Evolutionary conservation across 2,113 vertebrate species (phyloP), one percentile per base, ranked within the genome.

Genomic region (Aptenodytes patagonicus): DNA sequence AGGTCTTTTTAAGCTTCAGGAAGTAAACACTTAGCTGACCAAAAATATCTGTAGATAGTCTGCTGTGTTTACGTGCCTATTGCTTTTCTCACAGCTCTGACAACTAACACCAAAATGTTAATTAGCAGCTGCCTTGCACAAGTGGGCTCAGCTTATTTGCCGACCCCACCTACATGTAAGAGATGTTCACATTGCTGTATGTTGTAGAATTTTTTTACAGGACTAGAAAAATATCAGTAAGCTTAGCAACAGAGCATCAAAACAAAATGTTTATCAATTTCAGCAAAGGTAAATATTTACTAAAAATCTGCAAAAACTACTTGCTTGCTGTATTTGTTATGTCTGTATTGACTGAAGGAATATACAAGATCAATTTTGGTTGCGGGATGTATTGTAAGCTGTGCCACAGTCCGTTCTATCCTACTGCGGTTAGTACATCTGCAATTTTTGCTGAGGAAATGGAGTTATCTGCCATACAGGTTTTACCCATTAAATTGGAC

Each of bases 401-500:
- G 26, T 54, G 62, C 89, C 80, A 71, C 75, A 73, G 85, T 22
- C n/a, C 26, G 2, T 5, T 21, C 70, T 47, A 2, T 29, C 31
- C 71, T 40, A 21, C 5, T 29, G 40, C 9, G 26, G 44, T 34
- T 36, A 76, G 52, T 7, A 51, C 62, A 65, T 31, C 49, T 75
- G 32, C 0, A 10, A 49, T 65, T 96, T 83, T 72, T 90, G 70
- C 79, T 61, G 57, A 95, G 88, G 54, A 93, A 92, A 80, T 13
- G 5, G 52, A 78, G 13, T 64, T 68, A 51, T 11, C 55, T 78
- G 73, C 42, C 44, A 71, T 6, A 13, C 0, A 54, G 34, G 16
- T 66, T 72, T 86, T 21, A 72, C 26, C 47, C 46, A 36, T 19
- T n/a, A 65, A 65, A 69, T 1, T 32, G 28, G 55, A 80, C 40